phyloP scores from a whole-genome alignment of 2,113 vertebrate genomes.

The Oceanites oceanicus region DNA sequence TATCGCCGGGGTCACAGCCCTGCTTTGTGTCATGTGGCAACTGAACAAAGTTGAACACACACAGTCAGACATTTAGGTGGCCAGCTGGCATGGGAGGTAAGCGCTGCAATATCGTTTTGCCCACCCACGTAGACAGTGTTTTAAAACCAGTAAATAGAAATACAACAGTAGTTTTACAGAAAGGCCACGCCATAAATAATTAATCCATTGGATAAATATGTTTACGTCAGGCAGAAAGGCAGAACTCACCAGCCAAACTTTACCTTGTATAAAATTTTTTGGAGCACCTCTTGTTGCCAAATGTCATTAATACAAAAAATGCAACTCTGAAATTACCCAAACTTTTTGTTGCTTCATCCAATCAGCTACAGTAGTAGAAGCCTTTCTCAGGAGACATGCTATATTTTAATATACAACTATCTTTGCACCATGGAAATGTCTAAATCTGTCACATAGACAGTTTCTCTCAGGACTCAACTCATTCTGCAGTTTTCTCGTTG shows the following conservation, averaged over 20 bases:
- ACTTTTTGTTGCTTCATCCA: not conserved
- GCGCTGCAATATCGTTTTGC: constrained; percentile 37
- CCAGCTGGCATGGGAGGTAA: constrained; percentile 70
- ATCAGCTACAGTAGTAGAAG: not conserved
- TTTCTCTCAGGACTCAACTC: not conserved
- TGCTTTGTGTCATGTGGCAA: constrained; percentile 73
- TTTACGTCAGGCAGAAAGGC: constrained; percentile 11
- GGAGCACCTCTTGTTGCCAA: not conserved
- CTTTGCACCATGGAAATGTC: not conserved
- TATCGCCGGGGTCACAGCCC: constrained; percentile 71
- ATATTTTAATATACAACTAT: not conserved
- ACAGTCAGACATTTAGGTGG: constrained; percentile 69
- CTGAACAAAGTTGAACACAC: constrained; percentile 68
- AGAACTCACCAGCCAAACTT: not conserved
- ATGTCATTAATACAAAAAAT: not conserved
- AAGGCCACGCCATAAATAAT: constrained; percentile 57
- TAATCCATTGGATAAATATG: constrained; percentile 50
- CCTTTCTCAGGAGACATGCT: not conserved
- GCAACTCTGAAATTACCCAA: not conserved
- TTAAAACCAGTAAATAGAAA: constrained; percentile 56
- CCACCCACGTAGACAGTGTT: constrained; percentile 69
- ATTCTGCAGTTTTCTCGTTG: not conserved
- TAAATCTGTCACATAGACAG: not conserved
- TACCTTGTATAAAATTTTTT: not conserved
- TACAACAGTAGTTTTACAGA: constrained; percentile 64